Base-by-base conservation (phyloP, 2,888 invertebrate species). In the Cantharis flavilabris region DNA sequence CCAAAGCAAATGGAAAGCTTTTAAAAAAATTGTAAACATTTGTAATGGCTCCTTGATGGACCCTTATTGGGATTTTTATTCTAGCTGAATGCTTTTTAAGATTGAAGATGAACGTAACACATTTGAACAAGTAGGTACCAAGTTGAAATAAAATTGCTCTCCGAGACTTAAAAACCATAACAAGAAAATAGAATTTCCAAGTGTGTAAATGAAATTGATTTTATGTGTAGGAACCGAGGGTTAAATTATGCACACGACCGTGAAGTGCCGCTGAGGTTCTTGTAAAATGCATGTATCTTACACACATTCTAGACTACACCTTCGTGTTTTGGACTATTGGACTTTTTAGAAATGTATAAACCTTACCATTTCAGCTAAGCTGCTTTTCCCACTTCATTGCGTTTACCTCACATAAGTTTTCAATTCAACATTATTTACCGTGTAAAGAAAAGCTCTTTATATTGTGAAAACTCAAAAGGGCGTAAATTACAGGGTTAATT, bases 381-480 rank as follows among this genome's bases (percentile, higher is more conserved):
- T n/a, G 49, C n/a, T 49, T 80, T 79, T 77, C 79, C 70, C 75
- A 76, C 65, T 73, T 75, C 80, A 80, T 80, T 79, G 76, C 76
- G 69, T 72, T 71, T 62, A 74, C 67, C 74, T 76, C 70, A 67
- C 71, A 78, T 75, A 77, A 75, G 72, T 75, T 75, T 72, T 65
- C 62, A 72, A 64, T 77, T 75, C 70, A 70, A 75, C 72, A n/a
- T 67, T 23, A 67, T 26, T 67, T 67, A 64, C 65, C n/a, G 13
- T 23, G n/a, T n/a, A 23, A 67, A 67, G 23, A 11, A 26, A 67
- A 49, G 7, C 49, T n/a, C n/a, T 49, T 49, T 49, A 49, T 13
- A n/a, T 49, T n/a, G n/a, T n/a, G 9, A 49, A 49, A n/a, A 49
- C 49, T n/a, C 11, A n/a, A n/a, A 49, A 49, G n/a, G 49, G n/a